A percentile compares a stretch with the other conserved stretches of the same genome.
These are phyloP conservation scores for Manacus vitellinus DNA, from an alignment of 2,113 vertebrate species.

Conservation along the genomic window DNA sequence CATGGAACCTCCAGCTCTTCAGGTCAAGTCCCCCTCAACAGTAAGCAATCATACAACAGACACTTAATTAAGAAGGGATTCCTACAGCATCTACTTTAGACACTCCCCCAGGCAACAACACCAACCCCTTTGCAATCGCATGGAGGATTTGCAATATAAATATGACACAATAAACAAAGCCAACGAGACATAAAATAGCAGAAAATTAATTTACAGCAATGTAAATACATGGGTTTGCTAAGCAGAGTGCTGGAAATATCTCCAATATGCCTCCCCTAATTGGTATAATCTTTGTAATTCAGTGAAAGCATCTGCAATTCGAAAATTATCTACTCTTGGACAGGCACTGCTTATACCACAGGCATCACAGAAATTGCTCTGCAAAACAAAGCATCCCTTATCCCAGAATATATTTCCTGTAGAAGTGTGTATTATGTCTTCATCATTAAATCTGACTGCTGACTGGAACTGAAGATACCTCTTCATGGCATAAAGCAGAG, in stretches of 20 bases:
- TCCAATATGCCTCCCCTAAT: not conserved
- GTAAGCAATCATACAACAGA: not conserved
- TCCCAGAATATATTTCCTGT: not conserved
- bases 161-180: not conserved
- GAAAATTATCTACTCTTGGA: fast-evolving
- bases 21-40: not conserved
- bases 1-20: not conserved
- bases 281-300: not conserved
- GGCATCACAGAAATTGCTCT: not conserved
- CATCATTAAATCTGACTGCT: not conserved
- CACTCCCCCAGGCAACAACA: not conserved
- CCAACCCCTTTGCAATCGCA: not conserved
- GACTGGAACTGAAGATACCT: not conserved
- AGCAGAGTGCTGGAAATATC: not conserved
- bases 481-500: not conserved
- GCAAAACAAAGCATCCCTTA: not conserved
- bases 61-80: not conserved
- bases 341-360: not conserved
- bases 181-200: not conserved
- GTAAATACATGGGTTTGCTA: not conserved
- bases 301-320: not conserved
- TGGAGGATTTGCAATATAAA: not conserved
- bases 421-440: not conserved
- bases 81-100: not conserved
- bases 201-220: not conserved